phyloP scores from a whole-genome alignment of 2,888 invertebrate genomes.

The Aromia moschata region DNA sequence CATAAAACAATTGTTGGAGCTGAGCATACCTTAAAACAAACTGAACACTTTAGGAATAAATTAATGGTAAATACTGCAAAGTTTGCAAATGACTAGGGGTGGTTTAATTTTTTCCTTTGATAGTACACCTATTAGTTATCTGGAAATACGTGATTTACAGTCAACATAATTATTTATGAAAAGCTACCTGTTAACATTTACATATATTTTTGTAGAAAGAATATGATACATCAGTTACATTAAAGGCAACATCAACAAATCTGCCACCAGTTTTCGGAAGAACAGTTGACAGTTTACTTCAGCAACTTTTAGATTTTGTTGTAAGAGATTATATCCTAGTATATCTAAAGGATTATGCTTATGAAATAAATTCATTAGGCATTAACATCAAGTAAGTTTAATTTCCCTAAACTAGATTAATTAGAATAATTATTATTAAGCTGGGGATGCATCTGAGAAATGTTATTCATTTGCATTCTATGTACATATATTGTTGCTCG shows the following conservation, averaged over 20 bases:
- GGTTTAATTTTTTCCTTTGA: too few species aligned
- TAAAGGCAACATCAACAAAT: constrained; percentile 60
- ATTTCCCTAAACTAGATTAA: too few species aligned
- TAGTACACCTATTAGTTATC: too few species aligned
- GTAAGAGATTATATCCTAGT: constrained; percentile 81
- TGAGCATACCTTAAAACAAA: constrained; percentile 70
- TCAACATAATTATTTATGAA: too few species aligned
- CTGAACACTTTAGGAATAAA: constrained; percentile 69
- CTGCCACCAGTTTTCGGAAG: constrained; percentile 84
- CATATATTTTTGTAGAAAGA: constrained; percentile 56
- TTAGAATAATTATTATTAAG: too few species aligned
- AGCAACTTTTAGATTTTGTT: constrained; percentile 82
- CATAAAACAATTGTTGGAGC: constrained; percentile 71
- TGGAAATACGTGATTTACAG: too few species aligned
- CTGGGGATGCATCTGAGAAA: too few species aligned
- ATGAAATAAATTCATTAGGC: constrained; percentile 63
- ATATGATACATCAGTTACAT: constrained; percentile 47
- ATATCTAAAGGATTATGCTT: constrained; percentile 74
- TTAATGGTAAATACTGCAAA: constrained; percentile 71
- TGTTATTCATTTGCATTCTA: too few species aligned
- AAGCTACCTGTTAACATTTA: too few species aligned
- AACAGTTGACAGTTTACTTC: constrained; percentile 84
- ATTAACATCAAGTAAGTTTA: constrained; percentile 64
- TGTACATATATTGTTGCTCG: too few species aligned
- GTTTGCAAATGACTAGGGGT: too few species aligned